Base-by-base conservation (phyloP, 2,113 vertebrate species). In the Ptyas mucosa region DNA sequence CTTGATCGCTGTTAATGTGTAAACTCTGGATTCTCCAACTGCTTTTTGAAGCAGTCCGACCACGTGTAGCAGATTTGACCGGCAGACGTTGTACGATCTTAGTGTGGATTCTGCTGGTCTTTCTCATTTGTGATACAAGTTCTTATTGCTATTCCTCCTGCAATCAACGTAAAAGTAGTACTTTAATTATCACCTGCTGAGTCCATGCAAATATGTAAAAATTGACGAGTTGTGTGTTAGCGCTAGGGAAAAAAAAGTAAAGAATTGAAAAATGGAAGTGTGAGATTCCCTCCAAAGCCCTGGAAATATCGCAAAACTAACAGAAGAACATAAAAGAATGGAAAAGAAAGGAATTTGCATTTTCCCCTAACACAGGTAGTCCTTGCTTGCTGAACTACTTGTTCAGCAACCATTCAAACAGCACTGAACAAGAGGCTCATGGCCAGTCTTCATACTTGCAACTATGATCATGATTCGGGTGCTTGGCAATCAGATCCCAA, bases 1-100 rank as follows among this genome's bases (percentile, higher is more conserved):
- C 86, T 93, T 93, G 92, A 91, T 64, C 88, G 75, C 89, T 92
- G 57, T 61, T 95, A 61, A 89, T 92, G 89, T 5, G 23, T 29
- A 90, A 90, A 53, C 51, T 85, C 1, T 88, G 90, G 49, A 91
- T 87, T 91, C 11, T 93, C 69, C 9, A 43, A 39, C 55, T 91
- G 0, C 93, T 94, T 93, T 34, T 90, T 95, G 91, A 69, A 64
- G 54, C 94, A 55, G 91, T 3, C 24, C 55, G 86, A 1, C 58
- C 18, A 0, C 1, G 5, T 89, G 54, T 54, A 91, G 57, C 39
- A 93, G 94, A 64, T 61, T 18, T 90, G 94, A 52, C 92, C 93
- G 46, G 29, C 93, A 75, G 54, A 46, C 43, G 49, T 85, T 90
- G 53, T 87, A 4, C 81, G 92, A 87, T 57, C 46, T 64, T 87